These are phyloP conservation scores for Cephus rjabovi DNA, from an alignment of 2,888 invertebrate species.

Conservation along the genomic window DNA sequence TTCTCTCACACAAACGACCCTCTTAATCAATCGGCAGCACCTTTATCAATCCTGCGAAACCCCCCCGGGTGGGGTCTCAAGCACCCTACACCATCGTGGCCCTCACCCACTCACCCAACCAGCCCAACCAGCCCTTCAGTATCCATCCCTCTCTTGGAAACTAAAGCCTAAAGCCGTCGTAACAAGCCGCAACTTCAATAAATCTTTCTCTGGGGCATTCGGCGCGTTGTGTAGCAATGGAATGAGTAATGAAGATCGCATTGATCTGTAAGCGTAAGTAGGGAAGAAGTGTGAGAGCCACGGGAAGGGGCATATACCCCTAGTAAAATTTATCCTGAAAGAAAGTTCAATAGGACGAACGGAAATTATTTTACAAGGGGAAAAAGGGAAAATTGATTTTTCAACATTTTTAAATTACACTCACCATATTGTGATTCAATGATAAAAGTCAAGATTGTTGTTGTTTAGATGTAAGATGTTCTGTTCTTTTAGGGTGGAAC, in stretches of 20 bases:
- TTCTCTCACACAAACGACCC: slow-evolving; percentile 59
- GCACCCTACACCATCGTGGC: no score
- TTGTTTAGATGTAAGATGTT: no score
- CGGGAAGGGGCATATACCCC: neutral
- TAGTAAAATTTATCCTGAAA: no score
- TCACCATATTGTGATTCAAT: no score
- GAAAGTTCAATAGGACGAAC: no score
- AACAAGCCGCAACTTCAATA: slow-evolving; percentile 53
- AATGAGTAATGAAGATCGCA: slow-evolving; percentile 8
- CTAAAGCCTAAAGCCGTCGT: slow-evolving; percentile 43
- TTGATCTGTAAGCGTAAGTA: neutral
- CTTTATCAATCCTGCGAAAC: slow-evolving; percentile 40
- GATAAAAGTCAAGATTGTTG: no score
- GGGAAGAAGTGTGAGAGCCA: neutral
- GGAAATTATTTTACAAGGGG: no score
- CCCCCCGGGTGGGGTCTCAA: slow-evolving; percentile 5
- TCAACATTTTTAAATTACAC: no score
- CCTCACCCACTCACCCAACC: slow-evolving; percentile 8
- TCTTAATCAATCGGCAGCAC: slow-evolving; percentile 60
- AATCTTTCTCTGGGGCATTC: slow-evolving; percentile 34
- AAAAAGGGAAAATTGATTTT: no score
- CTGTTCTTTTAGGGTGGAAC: no score
- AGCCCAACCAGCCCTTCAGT: slow-evolving; percentile 16
- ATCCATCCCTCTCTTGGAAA: slow-evolving; percentile 19
- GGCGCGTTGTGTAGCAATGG: neutral